Percentiles rank a stretch among this genome's conserved stretches.
Evolutionary conservation across 2,113 vertebrate species (phyloP).

Genomic region (Lepidothrix coronata): DNA sequence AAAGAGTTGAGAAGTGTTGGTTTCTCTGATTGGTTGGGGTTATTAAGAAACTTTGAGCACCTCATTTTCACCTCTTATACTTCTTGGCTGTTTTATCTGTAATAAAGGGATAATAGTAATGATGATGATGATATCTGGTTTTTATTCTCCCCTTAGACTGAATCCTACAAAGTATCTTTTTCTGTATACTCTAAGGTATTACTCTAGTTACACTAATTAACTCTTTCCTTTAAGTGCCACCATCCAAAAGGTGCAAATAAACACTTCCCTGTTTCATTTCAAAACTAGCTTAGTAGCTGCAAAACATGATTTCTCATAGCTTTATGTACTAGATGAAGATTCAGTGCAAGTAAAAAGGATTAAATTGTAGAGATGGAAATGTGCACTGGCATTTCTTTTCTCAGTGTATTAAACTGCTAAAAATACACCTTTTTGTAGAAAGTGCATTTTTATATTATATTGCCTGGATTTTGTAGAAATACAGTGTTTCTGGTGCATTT

Average conservation of each 20-base stretch:
- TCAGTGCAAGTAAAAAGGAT: background rate
- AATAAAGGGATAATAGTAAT: background rate
- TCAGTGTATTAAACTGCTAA: background rate
- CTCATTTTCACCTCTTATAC: background rate
- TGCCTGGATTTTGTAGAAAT: background rate
- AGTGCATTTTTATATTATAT: background rate
- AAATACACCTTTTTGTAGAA: background rate
- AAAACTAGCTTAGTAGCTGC: background rate
- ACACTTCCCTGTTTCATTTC: background rate
- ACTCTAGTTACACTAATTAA: background rate
- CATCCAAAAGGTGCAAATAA: background rate
- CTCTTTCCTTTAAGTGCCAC: background rate
- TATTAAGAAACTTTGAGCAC: background rate
- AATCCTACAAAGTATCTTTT: background rate
- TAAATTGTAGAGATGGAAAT: background rate
- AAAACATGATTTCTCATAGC: background rate
- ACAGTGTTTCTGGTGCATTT: background rate
- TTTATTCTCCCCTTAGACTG: background rate
- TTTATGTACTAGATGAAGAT: background rate
- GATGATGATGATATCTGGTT: background rate
- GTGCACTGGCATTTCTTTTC: background rate
- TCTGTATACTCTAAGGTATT: background rate
- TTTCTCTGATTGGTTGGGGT: background rate
- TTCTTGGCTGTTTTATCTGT: background rate
- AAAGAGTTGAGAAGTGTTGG: rapidly evolving